These are phyloP conservation scores for Graptemys geographica DNA, from an alignment of 2,797 vertebrate species.

Conservation along the genomic window DNA sequence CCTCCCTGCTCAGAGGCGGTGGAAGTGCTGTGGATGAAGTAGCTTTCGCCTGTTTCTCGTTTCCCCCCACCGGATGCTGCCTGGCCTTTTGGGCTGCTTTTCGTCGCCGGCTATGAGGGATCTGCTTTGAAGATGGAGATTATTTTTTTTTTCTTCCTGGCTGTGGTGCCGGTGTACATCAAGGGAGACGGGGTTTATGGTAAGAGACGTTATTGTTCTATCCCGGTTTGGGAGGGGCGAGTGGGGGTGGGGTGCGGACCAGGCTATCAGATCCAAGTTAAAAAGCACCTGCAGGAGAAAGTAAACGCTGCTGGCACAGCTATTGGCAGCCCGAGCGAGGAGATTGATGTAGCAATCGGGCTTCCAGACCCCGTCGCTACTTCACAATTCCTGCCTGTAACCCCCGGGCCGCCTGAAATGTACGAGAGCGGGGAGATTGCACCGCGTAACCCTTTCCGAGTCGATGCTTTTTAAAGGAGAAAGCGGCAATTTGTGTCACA, in stretches of 20 bases:
- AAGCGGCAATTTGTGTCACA: neutral
- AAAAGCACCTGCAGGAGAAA: constrained; percentile 69
- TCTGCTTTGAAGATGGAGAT: constrained; percentile 84
- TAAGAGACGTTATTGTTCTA: constrained; percentile 66
- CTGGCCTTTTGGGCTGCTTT: constrained; percentile 72
- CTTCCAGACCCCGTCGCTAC: constrained; percentile 17
- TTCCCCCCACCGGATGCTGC: constrained; percentile 71
- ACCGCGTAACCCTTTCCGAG: neutral
- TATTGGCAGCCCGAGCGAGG: neutral
- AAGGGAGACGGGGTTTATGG: constrained; percentile 85
- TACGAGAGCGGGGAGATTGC: neutral
- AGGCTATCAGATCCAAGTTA: constrained; percentile 64
- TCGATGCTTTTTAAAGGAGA: neutral
- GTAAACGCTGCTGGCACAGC: constrained; percentile 21
- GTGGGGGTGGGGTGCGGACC: neutral
- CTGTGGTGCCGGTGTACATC: constrained; percentile 78
- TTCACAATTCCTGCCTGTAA: constrained; percentile 30
- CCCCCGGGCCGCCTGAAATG: constrained; percentile 6
- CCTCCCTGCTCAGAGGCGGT: neutral
- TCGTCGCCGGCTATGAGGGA: constrained; percentile 79
- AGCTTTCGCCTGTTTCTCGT: constrained; percentile 26
- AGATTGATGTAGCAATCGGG: constrained; percentile 24
- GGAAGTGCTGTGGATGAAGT: constrained; percentile 52
- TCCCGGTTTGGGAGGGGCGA: neutral
- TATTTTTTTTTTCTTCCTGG: constrained; percentile 81